Evolutionary conservation across 2,888 invertebrate species (phyloP).

Genomic region (Syritta pipiens): DNA sequence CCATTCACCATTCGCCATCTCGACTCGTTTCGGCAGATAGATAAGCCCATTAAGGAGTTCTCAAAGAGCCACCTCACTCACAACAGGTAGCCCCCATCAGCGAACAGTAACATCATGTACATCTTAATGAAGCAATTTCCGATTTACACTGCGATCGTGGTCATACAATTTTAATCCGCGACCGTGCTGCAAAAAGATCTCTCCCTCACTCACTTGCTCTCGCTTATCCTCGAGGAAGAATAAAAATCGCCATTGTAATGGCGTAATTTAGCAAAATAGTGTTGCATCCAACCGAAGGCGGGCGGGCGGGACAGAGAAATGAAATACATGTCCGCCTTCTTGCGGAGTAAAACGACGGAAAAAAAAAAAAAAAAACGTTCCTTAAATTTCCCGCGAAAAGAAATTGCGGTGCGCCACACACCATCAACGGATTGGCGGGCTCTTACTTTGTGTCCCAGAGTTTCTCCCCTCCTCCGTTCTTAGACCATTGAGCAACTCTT

Average conservation of each 20-base stretch:
- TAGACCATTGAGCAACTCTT: not conserved
- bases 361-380: conserved; percentile 21
- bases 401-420: conserved; percentile 56
- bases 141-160: conserved; percentile 63
- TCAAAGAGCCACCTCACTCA: conserved; percentile 25
- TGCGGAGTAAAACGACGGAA: conserved; percentile 7
- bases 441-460: conserved; percentile 23
- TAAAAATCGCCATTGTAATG: conserved; percentile 64
- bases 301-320: conserved; percentile 33
- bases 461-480: not conserved
- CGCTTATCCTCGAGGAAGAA: too few species aligned
- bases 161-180: conserved; percentile 53
- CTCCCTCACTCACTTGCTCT: conserved; percentile 53
- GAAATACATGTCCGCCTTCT: conserved; percentile 42
- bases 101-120: conserved; percentile 47
- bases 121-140: conserved; percentile 68
- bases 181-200: conserved; percentile 46
- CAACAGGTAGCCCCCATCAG: conserved; percentile 51
- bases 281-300: conserved; percentile 1
- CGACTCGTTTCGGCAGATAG: conserved; percentile 13
- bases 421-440: conserved; percentile 39
- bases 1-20: too few species aligned
- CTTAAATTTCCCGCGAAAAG: conserved; percentile 44
- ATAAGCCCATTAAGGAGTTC: conserved; percentile 12
- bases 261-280: conserved; percentile 53